These are phyloP conservation scores for Drosophila teissieri DNA, from an alignment of 1,140 invertebrate species.

Conservation along the genomic window DNA sequence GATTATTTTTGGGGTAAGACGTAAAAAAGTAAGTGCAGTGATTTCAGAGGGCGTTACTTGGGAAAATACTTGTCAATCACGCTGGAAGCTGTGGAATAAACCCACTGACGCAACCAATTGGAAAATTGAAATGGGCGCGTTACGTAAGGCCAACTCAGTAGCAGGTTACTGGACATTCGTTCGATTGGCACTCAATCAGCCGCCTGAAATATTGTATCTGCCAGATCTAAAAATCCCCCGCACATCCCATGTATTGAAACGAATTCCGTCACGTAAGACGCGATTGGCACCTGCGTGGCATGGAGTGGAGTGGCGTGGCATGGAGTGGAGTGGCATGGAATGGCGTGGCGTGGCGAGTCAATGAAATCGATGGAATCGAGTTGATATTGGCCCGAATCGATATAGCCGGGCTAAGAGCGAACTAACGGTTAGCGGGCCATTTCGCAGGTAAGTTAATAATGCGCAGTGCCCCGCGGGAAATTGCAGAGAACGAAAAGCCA, in stretches of 20 bases:
- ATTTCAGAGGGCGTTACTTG: neutral
- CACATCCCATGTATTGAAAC: neutral
- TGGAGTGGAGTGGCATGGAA: slow-evolving; percentile 12
- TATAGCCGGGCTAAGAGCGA: slow-evolving; percentile 29
- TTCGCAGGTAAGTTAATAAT: slow-evolving; percentile 34
- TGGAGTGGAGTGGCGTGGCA: slow-evolving; percentile 21
- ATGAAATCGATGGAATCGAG: neutral
- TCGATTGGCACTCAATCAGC: slow-evolving; percentile 37
- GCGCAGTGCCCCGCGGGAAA: slow-evolving; percentile 35
- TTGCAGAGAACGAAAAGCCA: slow-evolving; percentile 38
- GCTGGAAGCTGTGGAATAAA: neutral
- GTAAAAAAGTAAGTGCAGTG: no score
- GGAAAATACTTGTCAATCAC: neutral
- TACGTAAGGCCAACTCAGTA: slow-evolving; percentile 10
- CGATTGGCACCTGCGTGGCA: slow-evolving; percentile 47
- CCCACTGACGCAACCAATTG: neutral
- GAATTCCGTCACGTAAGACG: slow-evolving; percentile 46
- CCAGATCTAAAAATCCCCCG: neutral
- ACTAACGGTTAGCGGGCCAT: slow-evolving; percentile 54
- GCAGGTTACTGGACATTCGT: slow-evolving; percentile 9
- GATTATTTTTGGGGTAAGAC: no score
- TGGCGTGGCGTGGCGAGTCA: slow-evolving; percentile 21
- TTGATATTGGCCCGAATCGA: slow-evolving; percentile 4
- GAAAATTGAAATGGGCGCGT: neutral
- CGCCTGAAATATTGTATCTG: neutral